A percentile compares a stretch with the other conserved stretches of the same genome.
phyloP scores from a whole-genome alignment of 2,113 vertebrate genomes.

The Mustela lutreola region DNA sequence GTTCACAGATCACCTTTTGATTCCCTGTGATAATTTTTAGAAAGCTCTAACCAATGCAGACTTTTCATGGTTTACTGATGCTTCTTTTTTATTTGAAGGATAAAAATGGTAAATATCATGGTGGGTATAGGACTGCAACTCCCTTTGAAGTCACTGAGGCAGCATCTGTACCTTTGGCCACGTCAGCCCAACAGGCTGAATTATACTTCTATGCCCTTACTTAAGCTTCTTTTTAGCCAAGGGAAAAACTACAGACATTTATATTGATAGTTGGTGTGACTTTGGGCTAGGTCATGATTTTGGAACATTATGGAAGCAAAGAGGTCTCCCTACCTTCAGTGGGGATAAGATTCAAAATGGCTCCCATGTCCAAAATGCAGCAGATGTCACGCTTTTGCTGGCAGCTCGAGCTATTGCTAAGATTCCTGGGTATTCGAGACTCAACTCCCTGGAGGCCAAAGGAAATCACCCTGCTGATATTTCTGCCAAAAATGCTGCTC shows the following conservation, averaged over 20 bases:
- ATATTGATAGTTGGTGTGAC: background rate
- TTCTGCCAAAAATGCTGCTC: background rate
- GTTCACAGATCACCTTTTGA: background rate
- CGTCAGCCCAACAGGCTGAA: background rate
- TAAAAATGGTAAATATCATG: background rate
- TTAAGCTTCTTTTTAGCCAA: background rate
- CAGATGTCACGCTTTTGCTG: background rate
- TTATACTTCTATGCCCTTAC: background rate
- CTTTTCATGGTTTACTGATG: background rate
- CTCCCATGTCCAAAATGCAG: background rate
- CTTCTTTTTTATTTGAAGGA: background rate
- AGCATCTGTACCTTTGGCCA: background rate
- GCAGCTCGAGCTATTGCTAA: background rate
- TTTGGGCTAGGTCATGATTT: background rate
- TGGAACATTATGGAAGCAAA: background rate
- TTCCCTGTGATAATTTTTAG: background rate
- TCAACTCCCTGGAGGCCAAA: background rate
- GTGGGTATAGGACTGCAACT: background rate
- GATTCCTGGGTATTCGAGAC: background rate
- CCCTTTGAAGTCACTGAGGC: background rate
- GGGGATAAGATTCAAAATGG: background rate
- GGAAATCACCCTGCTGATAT: background rate
- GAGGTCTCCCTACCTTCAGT: background rate
- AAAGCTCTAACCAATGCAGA: background rate
- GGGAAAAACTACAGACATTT: background rate